phyloP scores from a whole-genome alignment of 2,113 vertebrate species.

The Hyperoodon ampullatus region DNA sequence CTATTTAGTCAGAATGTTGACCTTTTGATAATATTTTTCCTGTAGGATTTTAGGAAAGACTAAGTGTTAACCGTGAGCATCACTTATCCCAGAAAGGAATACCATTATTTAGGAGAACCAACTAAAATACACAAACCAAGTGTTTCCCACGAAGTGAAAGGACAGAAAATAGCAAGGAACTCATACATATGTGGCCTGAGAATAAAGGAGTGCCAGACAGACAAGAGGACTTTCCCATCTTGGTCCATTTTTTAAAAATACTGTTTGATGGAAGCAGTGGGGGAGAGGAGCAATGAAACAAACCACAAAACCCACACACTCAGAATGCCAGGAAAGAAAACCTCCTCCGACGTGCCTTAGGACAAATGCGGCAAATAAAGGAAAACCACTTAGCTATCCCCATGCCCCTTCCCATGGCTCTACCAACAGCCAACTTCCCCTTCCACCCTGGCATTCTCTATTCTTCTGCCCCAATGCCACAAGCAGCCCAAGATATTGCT shows the following conservation, averaged over 20 bases:
- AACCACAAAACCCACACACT: not conserved
- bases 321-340: not conserved
- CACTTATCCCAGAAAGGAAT: not conserved
- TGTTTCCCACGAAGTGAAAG: not conserved
- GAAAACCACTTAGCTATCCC: not conserved
- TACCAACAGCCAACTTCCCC: not conserved
- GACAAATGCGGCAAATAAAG: conserved; percentile 16
- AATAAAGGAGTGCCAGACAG: not conserved
- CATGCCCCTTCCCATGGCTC: not conserved
- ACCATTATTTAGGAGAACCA: not conserved
- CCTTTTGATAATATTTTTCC: not conserved
- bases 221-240: not conserved
- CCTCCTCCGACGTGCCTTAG: not conserved
- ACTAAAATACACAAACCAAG: not conserved
- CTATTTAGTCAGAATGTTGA: not conserved
- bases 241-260: not conserved
- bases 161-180: not conserved
- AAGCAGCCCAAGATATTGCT: not conserved
- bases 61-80: conserved; percentile 23
- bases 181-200: not conserved
- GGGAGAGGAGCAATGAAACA: not conserved
- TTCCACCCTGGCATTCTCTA: not conserved
- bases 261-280: not conserved
- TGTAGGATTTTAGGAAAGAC: not conserved
- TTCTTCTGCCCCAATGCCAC: not conserved